Conservation (phyloP, 2,797 vertebrate genomes). For the Linurgus olivaceus region DNA sequence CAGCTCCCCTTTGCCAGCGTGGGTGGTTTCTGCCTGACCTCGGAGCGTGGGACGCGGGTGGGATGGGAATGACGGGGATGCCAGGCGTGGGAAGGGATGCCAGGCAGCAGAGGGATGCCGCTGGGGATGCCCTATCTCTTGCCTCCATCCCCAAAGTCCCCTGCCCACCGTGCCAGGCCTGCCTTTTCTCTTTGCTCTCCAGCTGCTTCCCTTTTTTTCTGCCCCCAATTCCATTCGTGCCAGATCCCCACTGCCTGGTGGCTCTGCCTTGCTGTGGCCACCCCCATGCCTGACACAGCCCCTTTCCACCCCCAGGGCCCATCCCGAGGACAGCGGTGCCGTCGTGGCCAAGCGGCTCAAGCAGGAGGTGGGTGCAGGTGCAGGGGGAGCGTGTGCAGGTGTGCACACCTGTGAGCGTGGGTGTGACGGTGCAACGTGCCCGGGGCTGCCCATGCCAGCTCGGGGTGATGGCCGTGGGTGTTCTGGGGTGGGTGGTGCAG, state of each 20-base stretch:
- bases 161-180: accelerated
- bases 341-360: slow-evolving; percentile 84
- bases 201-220: background rate
- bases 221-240: background rate
- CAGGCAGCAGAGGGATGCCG: background rate
- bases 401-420: background rate
- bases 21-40: background rate
- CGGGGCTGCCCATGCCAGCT: background rate
- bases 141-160: background rate
- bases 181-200: background rate
- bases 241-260: background rate
- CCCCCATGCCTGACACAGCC: background rate
- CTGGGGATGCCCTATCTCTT: background rate
- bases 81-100: background rate
- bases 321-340: slow-evolving; percentile 79
- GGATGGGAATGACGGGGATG: background rate
- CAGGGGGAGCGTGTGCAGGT: background rate
- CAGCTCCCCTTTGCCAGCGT: background rate
- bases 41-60: background rate
- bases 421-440: accelerated
- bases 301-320: slow-evolving; percentile 70
- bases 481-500: background rate
- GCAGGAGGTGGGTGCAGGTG: slow-evolving; percentile 82
- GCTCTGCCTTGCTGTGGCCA: background rate
- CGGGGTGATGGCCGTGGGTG: accelerated